Evolutionary conservation across 2,888 invertebrate genomes (phyloP).

Genomic region (Cinara cedri): DNA sequence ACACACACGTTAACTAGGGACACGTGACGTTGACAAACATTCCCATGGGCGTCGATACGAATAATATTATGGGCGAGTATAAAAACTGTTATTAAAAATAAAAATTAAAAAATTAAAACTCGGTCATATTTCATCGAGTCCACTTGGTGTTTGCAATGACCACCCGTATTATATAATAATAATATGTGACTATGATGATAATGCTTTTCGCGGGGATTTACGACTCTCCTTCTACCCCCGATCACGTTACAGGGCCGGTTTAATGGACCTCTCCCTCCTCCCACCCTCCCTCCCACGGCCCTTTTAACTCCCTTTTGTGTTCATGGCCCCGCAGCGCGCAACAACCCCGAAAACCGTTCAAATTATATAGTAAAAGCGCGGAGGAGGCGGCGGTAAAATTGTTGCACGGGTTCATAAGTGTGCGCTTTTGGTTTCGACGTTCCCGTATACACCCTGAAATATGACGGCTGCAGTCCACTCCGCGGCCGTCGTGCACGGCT

Average conservation of each 20-base stretch:
- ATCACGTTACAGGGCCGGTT: background rate
- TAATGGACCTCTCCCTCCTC: constrained; percentile 17
- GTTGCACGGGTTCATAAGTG: constrained; percentile 40
- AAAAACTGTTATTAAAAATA: constrained; percentile 10
- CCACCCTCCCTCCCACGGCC: background rate
- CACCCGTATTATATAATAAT: too few relatives aligned
- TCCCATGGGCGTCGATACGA: constrained; percentile 23
- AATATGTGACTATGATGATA: constrained; percentile 49
- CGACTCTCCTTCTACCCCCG: background rate
- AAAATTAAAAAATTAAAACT: constrained; percentile 27
- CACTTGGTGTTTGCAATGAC: constrained; percentile 36
- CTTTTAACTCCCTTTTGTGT: background rate
- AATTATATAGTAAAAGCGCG: too few relatives aligned
- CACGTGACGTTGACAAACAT: constrained; percentile 32
- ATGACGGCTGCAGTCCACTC: constrained; percentile 14
- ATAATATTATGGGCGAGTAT: background rate
- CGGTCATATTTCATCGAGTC: constrained; percentile 27
- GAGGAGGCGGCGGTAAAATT: constrained; percentile 32
- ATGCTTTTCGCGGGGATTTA: constrained; percentile 48
- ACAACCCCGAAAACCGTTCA: constrained; percentile 47
- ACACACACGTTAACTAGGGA: constrained; percentile 13
- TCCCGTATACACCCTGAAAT: constrained; percentile 4
- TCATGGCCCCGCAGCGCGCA: background rate
- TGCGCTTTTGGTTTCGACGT: constrained; percentile 48
- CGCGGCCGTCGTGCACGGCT: too few relatives aligned